Conservation (phyloP, 2,113 vertebrate genomes). For the Xyrauchen texanus region DNA sequence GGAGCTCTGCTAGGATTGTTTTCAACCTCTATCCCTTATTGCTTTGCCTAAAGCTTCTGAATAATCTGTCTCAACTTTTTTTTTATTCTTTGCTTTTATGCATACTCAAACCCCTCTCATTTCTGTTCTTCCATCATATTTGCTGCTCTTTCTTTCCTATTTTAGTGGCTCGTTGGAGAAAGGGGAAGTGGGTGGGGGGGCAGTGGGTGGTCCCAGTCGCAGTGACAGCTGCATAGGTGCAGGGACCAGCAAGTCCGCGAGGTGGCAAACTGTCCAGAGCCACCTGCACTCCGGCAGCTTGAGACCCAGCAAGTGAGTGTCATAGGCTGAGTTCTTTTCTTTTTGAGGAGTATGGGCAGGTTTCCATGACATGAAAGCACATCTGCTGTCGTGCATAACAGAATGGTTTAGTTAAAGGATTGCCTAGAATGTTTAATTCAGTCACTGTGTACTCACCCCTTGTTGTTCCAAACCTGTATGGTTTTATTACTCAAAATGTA, state of each 20-base stretch:
- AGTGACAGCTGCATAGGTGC: constrained; percentile 92
- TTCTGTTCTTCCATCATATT: constrained; percentile 60
- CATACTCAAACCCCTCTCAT: constrained; percentile 38
- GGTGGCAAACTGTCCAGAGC: constrained; percentile 96
- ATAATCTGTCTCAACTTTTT: not conserved
- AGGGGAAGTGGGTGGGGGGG: constrained; percentile 83
- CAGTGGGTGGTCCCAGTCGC: constrained; percentile 85
- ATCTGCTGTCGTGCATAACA: not conserved
- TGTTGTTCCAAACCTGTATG: too few relatives aligned
- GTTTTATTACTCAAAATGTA: too few relatives aligned
- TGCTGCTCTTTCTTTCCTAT: constrained; percentile 42
- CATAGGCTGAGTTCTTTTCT: constrained; percentile 35
- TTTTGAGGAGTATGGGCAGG: not conserved
- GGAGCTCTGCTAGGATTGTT: not conserved
- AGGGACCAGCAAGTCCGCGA: constrained; percentile 85
- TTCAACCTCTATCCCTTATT: not conserved
- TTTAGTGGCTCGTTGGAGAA: constrained; percentile 91
- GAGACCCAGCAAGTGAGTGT: constrained; percentile 96
- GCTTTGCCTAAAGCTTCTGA: not conserved
- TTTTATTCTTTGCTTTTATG: not conserved
- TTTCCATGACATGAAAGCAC: not conserved
- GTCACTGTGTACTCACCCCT: too few relatives aligned
- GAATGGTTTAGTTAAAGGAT: not conserved
- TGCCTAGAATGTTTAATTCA: too few relatives aligned
- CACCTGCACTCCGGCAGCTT: constrained; percentile 97